Evolutionary conservation across 2,113 vertebrate species (phyloP), one percentile per base, ranked within the genome.

Genomic region (Xiphophorus hellerii): DNA sequence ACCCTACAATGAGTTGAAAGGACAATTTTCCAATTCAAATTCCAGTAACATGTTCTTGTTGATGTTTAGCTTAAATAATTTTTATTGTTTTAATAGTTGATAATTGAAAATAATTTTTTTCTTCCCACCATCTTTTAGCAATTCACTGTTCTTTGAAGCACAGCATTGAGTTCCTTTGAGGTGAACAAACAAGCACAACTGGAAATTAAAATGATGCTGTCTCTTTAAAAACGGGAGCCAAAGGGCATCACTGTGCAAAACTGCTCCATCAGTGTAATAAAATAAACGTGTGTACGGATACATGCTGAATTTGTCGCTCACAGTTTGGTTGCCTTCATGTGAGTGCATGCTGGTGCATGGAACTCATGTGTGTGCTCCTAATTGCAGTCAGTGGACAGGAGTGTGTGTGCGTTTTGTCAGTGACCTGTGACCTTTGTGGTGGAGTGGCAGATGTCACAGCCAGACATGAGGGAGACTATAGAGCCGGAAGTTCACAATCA

Each of bases 371-470:
- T 76, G 77, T 83, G 81, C 75, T 65, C 65, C 39, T 80, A 69
- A 54, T 27, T 72, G 76, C 73, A 89, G 82, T 82, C 82, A 78
- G 51, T n/a, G 51, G 22, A 10, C 51, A 58, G 51, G 20, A 58
- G 22, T n/a, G 22, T 25, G 22, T 39, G 2, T 84, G 76, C 71
- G 66, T 70, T 86, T 84, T 81, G 60, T 71, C 83, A 27, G 1
- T 83, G 85, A 88, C 83, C 87, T 86, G 73, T 87, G 88, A 92
- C 85, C 73, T 3, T 0, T 81, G 65, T 86, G 80, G 39, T 11
- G 20, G 63, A 75, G 81, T 81, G 84, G 79, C 88, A 92, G 87
- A 91, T 91, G 89, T 89, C 82, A 77, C 69, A 73, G 82, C 44
- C 35, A 76, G 85, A 82, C 71, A 69, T 72, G 27, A 80, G 78